phyloP scores from a whole-genome alignment of 2,888 invertebrate species.

The Drepana falcataria region DNA sequence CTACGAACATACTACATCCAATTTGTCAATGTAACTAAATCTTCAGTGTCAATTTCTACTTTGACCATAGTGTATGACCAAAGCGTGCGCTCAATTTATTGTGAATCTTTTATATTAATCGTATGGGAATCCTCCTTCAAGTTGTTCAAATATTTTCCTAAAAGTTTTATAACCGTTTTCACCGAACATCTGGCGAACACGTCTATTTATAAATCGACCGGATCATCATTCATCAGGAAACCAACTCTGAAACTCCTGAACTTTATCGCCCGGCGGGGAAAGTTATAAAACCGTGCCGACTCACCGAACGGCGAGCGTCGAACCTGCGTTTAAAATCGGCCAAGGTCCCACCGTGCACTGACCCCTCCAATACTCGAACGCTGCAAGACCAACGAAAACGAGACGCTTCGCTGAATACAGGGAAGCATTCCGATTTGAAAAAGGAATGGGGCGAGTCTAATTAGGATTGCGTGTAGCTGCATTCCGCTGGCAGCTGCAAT shows the following conservation, averaged over 20 bases:
- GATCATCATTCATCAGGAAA: constrained; percentile 52
- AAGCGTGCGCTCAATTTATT: neutral
- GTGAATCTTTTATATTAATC: neutral
- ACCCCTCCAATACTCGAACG: constrained; percentile 40
- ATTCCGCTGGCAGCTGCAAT: constrained; percentile 49
- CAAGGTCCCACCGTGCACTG: constrained; percentile 67
- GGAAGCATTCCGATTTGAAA: constrained; percentile 25
- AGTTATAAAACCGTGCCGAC: constrained; percentile 58
- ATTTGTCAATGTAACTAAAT: too few relatives aligned
- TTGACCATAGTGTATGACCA: too few relatives aligned
- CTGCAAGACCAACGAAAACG: constrained; percentile 23
- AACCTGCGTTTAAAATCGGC: constrained; percentile 73
- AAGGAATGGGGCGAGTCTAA: constrained; percentile 35
- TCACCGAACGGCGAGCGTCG: constrained; percentile 54
- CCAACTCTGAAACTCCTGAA: constrained; percentile 52
- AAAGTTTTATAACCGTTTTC: constrained; percentile 40
- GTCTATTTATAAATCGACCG: constrained; percentile 54
- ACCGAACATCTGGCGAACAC: constrained; percentile 55
- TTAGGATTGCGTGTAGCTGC: constrained; percentile 46
- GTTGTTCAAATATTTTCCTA: constrained; percentile 42
- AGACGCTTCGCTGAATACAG: constrained; percentile 20
- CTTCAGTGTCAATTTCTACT: too few relatives aligned
- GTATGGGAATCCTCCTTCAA: neutral
- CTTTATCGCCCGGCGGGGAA: constrained; percentile 64
- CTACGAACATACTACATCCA: neutral